Percentiles rank a stretch among this genome's conserved stretches.
phyloP scores from a whole-genome alignment of 1,140 invertebrate species.

The Ephestia elutella region DNA sequence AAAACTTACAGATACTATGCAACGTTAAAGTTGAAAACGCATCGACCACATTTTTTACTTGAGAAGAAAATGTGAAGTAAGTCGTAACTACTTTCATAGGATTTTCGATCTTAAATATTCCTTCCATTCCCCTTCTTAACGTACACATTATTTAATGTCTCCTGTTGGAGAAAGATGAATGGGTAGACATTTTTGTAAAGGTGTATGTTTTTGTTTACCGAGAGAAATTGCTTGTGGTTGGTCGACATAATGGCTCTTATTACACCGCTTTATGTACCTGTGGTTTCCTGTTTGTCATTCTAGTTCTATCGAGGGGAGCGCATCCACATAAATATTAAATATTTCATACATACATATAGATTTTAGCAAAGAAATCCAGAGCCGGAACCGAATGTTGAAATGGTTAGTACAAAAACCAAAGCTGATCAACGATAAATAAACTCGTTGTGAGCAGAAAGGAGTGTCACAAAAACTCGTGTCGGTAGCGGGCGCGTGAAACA shows the following conservation, averaged over 20 bases:
- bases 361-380: constrained; percentile 27
- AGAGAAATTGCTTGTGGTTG: constrained; percentile 62
- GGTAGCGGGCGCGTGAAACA: constrained; percentile 69
- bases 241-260: constrained; percentile 55
- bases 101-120: constrained; percentile 44
- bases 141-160: constrained; percentile 71
- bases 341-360: constrained; percentile 22
- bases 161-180: constrained; percentile 69
- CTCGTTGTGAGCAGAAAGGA: constrained; percentile 59
- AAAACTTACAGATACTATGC: constrained; percentile 26
- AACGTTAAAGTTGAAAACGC: constrained; percentile 38
- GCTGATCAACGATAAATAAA: constrained; percentile 60
- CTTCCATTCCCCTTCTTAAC: constrained; percentile 62
- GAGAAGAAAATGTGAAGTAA: constrained; percentile 25
- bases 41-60: constrained; percentile 20
- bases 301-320: constrained; percentile 32
- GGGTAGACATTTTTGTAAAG: constrained; percentile 66
- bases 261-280: constrained; percentile 45
- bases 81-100: constrained; percentile 33
- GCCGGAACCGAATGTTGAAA: constrained; percentile 31
- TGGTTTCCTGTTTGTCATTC: constrained; percentile 56
- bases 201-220: constrained; percentile 65
- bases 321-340: constrained; percentile 12
- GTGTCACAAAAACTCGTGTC: constrained; percentile 69
- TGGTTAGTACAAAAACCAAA: constrained; percentile 37